Evolutionary conservation across 2,113 vertebrate genomes (phyloP).

Genomic region (Percina caprodes): DNA sequence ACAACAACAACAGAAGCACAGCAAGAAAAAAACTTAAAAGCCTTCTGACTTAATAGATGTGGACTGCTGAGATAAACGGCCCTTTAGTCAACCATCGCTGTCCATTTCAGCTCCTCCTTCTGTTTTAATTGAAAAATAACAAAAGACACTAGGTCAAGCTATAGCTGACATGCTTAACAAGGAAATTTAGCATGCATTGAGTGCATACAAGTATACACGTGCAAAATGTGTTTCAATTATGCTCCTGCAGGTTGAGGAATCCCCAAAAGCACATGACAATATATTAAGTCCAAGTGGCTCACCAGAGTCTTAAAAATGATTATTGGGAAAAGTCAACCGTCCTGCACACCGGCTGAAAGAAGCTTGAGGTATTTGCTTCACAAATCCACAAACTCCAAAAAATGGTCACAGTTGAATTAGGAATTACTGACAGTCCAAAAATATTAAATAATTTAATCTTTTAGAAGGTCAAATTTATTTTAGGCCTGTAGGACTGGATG

Average conservation of each 20-base stretch:
- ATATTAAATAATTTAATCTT: not conserved
- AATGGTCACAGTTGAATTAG: not conserved
- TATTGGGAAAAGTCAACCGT: not conserved
- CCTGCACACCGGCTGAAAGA: not conserved
- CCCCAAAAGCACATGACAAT: not conserved
- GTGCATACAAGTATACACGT: not conserved
- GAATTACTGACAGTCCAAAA: not conserved
- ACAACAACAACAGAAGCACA: not conserved
- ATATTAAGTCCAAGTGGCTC: not conserved
- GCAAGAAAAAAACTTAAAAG: constrained; percentile 1
- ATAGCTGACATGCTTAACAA: not conserved
- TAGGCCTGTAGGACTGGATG: not conserved
- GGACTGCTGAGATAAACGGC: not conserved
- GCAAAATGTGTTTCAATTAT: not conserved
- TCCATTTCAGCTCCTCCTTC: not conserved
- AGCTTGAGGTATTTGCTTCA: not conserved
- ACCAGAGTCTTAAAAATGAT: not conserved
- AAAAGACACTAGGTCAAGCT: not conserved
- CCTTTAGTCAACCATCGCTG: not conserved
- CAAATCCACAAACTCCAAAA: not conserved
- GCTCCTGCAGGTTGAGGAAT: not conserved
- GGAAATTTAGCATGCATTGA: not conserved
- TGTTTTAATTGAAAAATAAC: not conserved
- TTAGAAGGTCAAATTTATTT: not conserved
- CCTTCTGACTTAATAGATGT: not conserved